Evolutionary conservation across 1,140 invertebrate genomes (phyloP), one percentile per base, ranked within the genome.

Genomic region (Brachionus asplanchnoidis): DNA sequence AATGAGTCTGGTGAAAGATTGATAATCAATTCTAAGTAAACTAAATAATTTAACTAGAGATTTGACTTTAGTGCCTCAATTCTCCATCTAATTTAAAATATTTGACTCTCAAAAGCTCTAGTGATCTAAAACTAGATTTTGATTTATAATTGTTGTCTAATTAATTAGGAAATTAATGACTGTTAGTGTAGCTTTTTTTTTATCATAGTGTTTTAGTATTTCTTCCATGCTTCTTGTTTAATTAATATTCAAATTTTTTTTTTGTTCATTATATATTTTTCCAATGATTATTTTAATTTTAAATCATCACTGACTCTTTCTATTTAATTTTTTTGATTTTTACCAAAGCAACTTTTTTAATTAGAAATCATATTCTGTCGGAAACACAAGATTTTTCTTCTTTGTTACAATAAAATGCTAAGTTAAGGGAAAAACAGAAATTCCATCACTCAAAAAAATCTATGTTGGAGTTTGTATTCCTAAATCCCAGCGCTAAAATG

Each of bases 301-400:
- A 28, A 68, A 28, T 32, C 0, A 40, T 60, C 20, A 6, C 53
- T 20, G 32, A 68, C 32, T 32, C 9, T 40, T 68, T 68, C 12
- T 28, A 17, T 68, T 32, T 28, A 7, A 28, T 11, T 32, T 68
- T 73, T 44, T 73, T n/a, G 17, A 42, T 42, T 73, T n/a, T 20
- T 42, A 42, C 17, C 36, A 73, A 73, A 68, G 40, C 14, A n/a
- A 36, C 17, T 42, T 73, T 73, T 70, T 73, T 73, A 73, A 73
- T 73, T 73, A 73, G 36, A 73, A 73, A 40, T 73, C 9, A 73
- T 73, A 1, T 73, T 73, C 68, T 73, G 68, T 73, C 68, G 68
- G 68, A 73, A 73, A 73, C 68, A 73, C 32, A 73, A 73, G 20
- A 32, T 32, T 32, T 32, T 66, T 23, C 60, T 68, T 32, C 8